Conservation (phyloP, 1,140 invertebrate species). For the Drosophila yakuba region DNA sequence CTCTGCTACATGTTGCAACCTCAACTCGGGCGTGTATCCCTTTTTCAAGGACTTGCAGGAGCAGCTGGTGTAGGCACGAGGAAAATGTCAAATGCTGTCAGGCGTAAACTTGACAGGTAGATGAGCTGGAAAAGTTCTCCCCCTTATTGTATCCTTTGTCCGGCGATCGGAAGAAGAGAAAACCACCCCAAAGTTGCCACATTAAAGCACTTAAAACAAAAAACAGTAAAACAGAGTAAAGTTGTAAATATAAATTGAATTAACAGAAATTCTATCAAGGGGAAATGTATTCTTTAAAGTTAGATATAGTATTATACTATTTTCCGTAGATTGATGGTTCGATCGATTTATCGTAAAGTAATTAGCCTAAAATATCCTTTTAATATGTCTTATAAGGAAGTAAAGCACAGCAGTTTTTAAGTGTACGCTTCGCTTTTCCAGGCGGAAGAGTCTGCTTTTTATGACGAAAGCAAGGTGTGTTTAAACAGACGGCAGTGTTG, state of each 20-base stretch:
- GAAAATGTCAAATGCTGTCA: conserved; percentile 67
- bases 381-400: no score
- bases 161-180: conserved; percentile 20
- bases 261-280: neutral
- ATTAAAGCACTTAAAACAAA: conserved; percentile 29
- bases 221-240: no score
- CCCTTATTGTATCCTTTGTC: conserved; percentile 8
- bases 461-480: conserved; percentile 70
- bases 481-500: conserved; percentile 56
- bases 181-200: conserved; percentile 53
- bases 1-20: conserved; percentile 52
- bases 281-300: no score
- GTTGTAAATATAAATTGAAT: no score
- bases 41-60: conserved; percentile 62
- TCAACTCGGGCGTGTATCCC: conserved; percentile 54
- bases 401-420: neutral
- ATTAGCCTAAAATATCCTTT: no score
- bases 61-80: conserved; percentile 49
- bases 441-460: conserved; percentile 47
- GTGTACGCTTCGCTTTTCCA: conserved; percentile 64
- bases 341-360: no score
- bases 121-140: conserved; percentile 57
- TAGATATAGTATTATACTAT: no score
- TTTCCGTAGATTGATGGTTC: no score
- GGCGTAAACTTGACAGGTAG: conserved; percentile 81